These are phyloP conservation scores for Brienomyrus brachyistius DNA, from an alignment of 2,113 vertebrate species.

Conservation along the genomic window DNA sequence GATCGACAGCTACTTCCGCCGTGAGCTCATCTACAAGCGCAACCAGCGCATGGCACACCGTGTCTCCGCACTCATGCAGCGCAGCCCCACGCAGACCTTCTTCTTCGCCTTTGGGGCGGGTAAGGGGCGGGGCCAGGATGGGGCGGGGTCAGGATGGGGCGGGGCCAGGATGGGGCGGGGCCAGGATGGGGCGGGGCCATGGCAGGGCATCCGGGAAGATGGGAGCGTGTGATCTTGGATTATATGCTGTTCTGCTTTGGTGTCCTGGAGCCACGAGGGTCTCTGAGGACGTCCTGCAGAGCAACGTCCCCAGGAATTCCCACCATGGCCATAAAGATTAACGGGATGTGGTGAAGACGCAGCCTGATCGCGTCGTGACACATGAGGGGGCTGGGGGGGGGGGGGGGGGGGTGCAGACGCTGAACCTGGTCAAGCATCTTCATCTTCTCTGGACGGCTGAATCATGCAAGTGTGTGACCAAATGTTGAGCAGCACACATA, in stretches of 20 bases:
- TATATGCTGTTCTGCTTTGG: neutral
- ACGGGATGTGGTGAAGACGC: neutral
- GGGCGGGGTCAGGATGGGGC: too few species aligned
- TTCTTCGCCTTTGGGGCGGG: constrained; percentile 98
- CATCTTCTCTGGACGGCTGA: neutral
- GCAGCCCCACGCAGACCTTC: constrained; percentile 81
- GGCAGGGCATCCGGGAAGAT: neutral
- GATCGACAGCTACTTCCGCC: constrained; percentile 97
- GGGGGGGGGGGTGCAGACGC: neutral
- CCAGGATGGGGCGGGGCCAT: neutral
- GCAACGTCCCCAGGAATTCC: neutral
- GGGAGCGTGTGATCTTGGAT: neutral
- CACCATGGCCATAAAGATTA: constrained; percentile 21
- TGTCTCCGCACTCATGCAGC: constrained; percentile 77
- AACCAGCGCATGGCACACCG: constrained; percentile 92
- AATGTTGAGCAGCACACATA: neutral
- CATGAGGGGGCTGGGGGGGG: neutral
- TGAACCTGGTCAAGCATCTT: neutral
- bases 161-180: neutral
- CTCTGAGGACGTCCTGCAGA: neutral
- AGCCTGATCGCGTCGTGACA: neutral
- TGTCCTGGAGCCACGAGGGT: neutral
- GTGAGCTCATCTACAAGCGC: constrained; percentile 97
- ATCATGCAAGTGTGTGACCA: neutral
- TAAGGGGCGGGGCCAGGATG: constrained; percentile 36